A percentile compares a stretch with the other conserved stretches of the same genome.
Evolutionary conservation across 2,888 invertebrate genomes (phyloP).

Genomic region (Elysia crispata): DNA sequence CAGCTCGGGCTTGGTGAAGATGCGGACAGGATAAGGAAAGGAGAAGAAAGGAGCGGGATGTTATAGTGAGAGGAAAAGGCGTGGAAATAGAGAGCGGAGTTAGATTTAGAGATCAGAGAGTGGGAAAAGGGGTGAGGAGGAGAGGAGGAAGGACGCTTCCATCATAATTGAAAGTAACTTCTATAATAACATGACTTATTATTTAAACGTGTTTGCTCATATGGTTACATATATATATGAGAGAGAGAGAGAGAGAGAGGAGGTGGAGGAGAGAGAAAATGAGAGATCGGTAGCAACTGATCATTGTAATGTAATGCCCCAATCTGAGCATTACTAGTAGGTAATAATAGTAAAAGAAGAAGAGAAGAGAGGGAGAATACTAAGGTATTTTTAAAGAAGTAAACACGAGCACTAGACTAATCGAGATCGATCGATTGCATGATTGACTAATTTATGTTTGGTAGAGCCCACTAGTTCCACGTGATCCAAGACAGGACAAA

Average conservation of each 20-base stretch:
- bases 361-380: neutral
- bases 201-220: too few relatives aligned
- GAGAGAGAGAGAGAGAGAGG: slow-evolving; percentile 16
- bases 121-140: neutral
- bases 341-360: too few relatives aligned
- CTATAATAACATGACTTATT: too few relatives aligned
- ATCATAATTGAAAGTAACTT: too few relatives aligned
- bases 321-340: too few relatives aligned
- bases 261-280: slow-evolving; percentile 2
- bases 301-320: too few relatives aligned
- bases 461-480: too few relatives aligned
- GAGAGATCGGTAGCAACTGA: slow-evolving; percentile 26
- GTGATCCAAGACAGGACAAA: too few relatives aligned
- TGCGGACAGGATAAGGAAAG: neutral
- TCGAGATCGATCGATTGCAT: neutral
- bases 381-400: neutral
- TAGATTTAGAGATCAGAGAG: neutral
- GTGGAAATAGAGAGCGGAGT: neutral
- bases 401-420: too few relatives aligned
- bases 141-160: neutral
- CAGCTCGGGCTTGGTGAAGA: too few relatives aligned
- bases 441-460: too few relatives aligned
- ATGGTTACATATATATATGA: too few relatives aligned
- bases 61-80: neutral
- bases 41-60: neutral